A percentile compares a stretch with the other conserved stretches of the same genome.
phyloP scores from a whole-genome alignment of 2,113 vertebrate species.

The Paracanthobrama guichenoti region DNA sequence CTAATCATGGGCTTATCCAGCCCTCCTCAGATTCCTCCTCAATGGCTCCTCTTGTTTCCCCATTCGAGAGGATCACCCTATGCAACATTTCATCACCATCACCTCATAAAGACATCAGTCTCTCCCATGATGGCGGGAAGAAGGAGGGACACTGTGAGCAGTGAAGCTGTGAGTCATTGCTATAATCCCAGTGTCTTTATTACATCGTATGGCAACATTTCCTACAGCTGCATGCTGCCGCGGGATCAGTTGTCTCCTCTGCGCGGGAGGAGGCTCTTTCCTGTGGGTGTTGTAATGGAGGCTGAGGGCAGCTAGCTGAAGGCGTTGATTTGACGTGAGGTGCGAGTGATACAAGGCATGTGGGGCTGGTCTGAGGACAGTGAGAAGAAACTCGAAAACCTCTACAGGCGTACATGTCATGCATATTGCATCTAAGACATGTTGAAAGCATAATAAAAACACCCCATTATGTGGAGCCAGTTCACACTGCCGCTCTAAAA shows the following conservation, averaged over 20 bases:
- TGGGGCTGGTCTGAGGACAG: slow-evolving; percentile 37
- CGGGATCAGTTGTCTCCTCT: slow-evolving; percentile 36
- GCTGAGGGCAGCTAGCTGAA: slow-evolving; percentile 34
- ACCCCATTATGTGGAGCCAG: background rate
- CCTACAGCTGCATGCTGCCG: slow-evolving; percentile 41
- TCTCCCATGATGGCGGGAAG: slow-evolving; percentile 24
- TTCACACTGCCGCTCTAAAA: background rate
- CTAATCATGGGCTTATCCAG: slow-evolving; percentile 38
- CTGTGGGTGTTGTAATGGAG: slow-evolving; percentile 30
- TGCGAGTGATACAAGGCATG: slow-evolving; percentile 41
- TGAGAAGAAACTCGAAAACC: slow-evolving; percentile 11
- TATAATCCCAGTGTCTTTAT: slow-evolving; percentile 58
- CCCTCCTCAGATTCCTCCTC: slow-evolving; percentile 12
- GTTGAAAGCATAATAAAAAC: slow-evolving; percentile 32
- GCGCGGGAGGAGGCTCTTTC: background rate
- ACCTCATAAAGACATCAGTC: slow-evolving; percentile 55
- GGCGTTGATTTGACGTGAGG: slow-evolving; percentile 43
- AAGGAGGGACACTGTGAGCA: slow-evolving; percentile 41
- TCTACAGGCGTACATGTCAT: slow-evolving; percentile 24
- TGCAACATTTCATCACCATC: slow-evolving; percentile 47
- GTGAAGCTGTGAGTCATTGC: slow-evolving; percentile 46
- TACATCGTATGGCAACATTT: slow-evolving; percentile 50
- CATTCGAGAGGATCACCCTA: slow-evolving; percentile 13
- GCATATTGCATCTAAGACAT: slow-evolving; percentile 17
- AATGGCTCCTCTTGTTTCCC: slow-evolving; percentile 26